Conservation (phyloP, 2,888 invertebrate genomes). For the Imbricaverruca yamaguchii region DNA sequence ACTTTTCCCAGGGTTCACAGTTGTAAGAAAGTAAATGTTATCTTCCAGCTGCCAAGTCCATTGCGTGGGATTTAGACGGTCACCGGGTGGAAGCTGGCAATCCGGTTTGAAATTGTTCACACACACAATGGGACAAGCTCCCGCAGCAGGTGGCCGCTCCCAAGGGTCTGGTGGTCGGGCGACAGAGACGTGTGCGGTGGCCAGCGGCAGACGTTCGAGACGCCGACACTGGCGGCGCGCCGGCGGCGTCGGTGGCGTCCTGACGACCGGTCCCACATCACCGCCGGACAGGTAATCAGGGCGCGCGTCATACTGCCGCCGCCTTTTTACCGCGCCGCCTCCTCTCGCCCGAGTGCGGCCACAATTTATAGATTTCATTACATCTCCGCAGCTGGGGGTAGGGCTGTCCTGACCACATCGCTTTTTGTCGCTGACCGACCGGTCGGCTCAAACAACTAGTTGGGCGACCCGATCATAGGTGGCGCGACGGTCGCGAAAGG, state of each 20-base stretch:
- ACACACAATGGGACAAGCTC: too few species aligned
- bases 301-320: neutral
- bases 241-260: neutral
- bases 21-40: too few species aligned
- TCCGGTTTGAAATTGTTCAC: too few species aligned
- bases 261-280: neutral
- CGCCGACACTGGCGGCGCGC: neutral
- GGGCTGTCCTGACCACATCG: neutral
- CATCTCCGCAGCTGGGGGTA: constrained; percentile 8
- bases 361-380: constrained; percentile 21
- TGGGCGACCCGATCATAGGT: neutral
- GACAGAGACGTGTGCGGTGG: too few species aligned
- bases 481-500: neutral
- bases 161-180: too few species aligned
- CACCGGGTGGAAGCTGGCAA: too few species aligned
- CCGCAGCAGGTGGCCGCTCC: too few species aligned
- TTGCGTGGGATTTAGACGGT: too few species aligned
- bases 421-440: neutral
- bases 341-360: neutral
- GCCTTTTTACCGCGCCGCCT: neutral
- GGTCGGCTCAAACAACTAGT: neutral
- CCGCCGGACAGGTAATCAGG: constrained; percentile 10
- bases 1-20: too few species aligned
- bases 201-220: neutral
- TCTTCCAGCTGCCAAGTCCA: too few species aligned